Percentiles rank a stretch among this genome's conserved stretches.
Evolutionary conservation across 1,140 invertebrate genomes (phyloP).

Genomic region (Portunus trituberculatus): DNA sequence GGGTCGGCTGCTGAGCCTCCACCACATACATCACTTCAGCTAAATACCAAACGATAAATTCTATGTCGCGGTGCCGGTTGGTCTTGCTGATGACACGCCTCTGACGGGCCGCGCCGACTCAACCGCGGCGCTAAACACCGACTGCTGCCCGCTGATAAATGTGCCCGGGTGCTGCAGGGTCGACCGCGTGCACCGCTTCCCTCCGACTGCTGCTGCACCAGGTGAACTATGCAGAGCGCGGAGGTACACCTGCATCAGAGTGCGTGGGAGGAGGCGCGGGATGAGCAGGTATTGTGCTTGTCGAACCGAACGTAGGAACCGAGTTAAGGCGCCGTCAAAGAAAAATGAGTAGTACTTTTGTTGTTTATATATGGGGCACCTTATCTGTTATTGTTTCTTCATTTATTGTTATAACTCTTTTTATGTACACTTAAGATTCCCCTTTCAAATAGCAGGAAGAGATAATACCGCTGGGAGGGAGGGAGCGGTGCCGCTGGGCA

Average conservation of each 20-base stretch:
- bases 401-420: neutral
- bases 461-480: neutral
- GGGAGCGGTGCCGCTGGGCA: neutral
- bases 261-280: conserved; percentile 33
- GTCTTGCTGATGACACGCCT: conserved; percentile 56
- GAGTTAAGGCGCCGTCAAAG: conserved; percentile 26
- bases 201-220: neutral
- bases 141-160: conserved; percentile 35
- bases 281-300: neutral
- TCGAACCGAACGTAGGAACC: neutral
- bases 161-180: neutral
- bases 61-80: conserved; percentile 50
- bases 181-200: neutral
- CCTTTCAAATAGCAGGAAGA: neutral
- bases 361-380: neutral
- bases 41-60: conserved; percentile 57
- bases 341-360: neutral
- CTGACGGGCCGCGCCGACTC: conserved; percentile 5
- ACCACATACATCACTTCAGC: conserved; percentile 53
- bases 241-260: neutral
- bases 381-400: conserved; percentile 24
- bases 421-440: neutral
- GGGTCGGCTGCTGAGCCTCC: neutral
- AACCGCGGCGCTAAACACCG: conserved; percentile 42
- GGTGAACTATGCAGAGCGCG: conserved; percentile 4